phyloP scores from a whole-genome alignment of 2,113 vertebrate genomes.

The Fulmarus glacialis region DNA sequence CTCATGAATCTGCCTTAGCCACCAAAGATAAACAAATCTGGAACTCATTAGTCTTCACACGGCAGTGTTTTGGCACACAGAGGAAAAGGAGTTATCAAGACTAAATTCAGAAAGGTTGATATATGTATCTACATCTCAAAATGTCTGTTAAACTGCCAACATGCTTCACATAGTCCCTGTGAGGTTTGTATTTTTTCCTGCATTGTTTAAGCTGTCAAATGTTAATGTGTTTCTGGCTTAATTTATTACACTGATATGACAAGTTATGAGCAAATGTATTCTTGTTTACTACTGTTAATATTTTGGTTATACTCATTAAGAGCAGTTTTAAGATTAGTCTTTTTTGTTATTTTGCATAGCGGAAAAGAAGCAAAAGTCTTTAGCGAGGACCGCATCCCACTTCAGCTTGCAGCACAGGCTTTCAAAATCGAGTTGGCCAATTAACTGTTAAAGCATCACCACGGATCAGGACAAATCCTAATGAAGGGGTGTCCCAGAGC shows the following conservation, averaged over 20 bases:
- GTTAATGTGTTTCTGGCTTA: conserved; percentile 68
- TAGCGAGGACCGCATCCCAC: background rate
- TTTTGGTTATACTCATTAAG: conserved; percentile 74
- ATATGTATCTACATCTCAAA: conserved; percentile 64
- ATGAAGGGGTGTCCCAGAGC: background rate
- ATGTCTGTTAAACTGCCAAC: conserved; percentile 63
- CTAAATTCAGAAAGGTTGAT: conserved; percentile 64
- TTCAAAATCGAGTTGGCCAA: background rate
- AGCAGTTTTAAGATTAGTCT: conserved; percentile 73
- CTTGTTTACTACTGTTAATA: conserved; percentile 61
- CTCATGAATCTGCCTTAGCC: conserved; percentile 68
- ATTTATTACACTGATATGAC: conserved; percentile 65
- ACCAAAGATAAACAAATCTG: conserved; percentile 69
- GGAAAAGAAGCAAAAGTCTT: conserved; percentile 44
- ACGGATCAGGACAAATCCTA: background rate
- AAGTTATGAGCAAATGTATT: conserved; percentile 62
- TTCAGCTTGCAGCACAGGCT: background rate
- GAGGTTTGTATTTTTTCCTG: conserved; percentile 58
- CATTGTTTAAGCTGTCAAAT: conserved; percentile 72
- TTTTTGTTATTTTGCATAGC: conserved; percentile 64
- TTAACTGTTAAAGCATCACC: background rate
- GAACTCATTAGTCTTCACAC: conserved; percentile 63
- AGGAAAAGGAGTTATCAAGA: conserved; percentile 65
- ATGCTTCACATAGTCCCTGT: conserved; percentile 67
- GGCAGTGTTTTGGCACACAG: conserved; percentile 62